Evolutionary conservation across 2,888 invertebrate genomes (phyloP).

Genomic region (Dolomedes plantarius): DNA sequence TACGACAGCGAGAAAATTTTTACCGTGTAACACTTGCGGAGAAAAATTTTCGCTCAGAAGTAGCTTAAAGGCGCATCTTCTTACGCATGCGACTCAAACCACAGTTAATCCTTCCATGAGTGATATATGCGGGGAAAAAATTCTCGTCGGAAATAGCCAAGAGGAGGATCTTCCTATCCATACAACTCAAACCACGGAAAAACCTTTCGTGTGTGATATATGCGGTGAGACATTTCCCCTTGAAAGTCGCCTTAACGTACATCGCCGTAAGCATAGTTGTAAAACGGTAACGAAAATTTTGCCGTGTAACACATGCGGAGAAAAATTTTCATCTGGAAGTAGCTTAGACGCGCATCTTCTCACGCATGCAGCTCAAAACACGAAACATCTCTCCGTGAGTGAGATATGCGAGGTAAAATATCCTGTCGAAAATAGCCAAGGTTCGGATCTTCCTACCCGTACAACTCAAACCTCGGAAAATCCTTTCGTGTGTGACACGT

Average conservation of each 20-base stretch:
- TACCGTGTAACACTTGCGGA: background rate
- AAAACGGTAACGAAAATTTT: background rate
- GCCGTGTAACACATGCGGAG: background rate
- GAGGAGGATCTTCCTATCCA: too few species aligned
- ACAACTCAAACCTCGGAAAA: background rate
- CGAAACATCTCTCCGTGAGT: too few species aligned
- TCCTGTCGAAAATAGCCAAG: too few species aligned
- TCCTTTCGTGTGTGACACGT: background rate
- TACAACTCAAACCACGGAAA: background rate
- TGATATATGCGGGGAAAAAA: too few species aligned
- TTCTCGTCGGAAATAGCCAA: too few species aligned
- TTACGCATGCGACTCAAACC: background rate
- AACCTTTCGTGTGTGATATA: background rate
- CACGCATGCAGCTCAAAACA: background rate
- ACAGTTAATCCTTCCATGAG: too few species aligned
- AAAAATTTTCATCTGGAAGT: background rate
- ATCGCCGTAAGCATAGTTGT: background rate
- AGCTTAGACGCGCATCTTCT: background rate
- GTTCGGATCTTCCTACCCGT: too few species aligned
- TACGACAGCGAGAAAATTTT: background rate
- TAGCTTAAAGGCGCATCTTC: background rate
- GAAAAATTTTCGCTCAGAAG: background rate
- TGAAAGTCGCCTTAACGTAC: background rate
- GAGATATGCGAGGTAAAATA: too few species aligned
- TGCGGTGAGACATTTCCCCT: background rate